These are phyloP conservation scores for Silurus lanzhouensis DNA, from an alignment of 2,797 vertebrate genomes.

Conservation along the genomic window DNA sequence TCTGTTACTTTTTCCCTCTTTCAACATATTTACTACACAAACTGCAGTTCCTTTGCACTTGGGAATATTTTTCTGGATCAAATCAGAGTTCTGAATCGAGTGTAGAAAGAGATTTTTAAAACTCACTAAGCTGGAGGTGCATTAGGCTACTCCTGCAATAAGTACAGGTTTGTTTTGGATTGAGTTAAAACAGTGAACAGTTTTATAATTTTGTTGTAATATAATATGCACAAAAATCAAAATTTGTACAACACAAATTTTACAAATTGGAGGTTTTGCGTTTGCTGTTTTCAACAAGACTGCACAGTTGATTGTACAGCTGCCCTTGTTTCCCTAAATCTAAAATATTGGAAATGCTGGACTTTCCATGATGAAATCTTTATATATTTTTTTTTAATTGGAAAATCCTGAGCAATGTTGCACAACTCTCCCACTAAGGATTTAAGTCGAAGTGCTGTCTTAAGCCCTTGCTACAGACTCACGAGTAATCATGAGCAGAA, in stretches of 20 bases:
- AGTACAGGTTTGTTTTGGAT: not conserved
- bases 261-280: not conserved
- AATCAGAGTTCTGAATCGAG: not conserved
- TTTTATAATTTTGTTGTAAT: not conserved
- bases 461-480: not conserved
- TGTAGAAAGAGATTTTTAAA: slow-evolving; percentile 21
- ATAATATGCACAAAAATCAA: not conserved
- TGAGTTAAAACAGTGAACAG: not conserved
- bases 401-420: not conserved
- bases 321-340: not conserved
- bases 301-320: not conserved
- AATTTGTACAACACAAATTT: not conserved
- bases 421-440: not conserved
- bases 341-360: not conserved
- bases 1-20: slow-evolving; percentile 42
- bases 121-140: not conserved
- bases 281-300: not conserved
- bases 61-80: slow-evolving; percentile 27
- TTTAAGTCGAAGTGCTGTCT: not conserved
- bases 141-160: not conserved
- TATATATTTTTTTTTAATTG: not conserved
- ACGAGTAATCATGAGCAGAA: not conserved
- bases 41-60: not conserved
- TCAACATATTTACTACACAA: slow-evolving; percentile 20
- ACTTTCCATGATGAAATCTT: not conserved